Conservation (phyloP, 2,113 vertebrate species). For the Chionodraco myersi region DNA sequence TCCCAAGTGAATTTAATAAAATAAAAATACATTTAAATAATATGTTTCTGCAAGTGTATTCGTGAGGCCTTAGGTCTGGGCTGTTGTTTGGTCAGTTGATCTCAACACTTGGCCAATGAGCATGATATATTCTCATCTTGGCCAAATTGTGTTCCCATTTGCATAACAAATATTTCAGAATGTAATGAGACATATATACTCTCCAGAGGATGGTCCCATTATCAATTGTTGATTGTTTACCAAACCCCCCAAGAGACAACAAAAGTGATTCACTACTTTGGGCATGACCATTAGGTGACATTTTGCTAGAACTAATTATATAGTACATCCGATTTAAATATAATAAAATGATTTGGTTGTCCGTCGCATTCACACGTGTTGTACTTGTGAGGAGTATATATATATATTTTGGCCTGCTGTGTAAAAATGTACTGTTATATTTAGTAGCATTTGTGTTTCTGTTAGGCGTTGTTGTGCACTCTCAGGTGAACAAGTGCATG, state of each 20-base stretch:
- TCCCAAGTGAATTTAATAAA: not conserved
- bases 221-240: not conserved
- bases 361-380: no score
- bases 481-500: conserved; percentile 2
- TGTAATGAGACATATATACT: not conserved
- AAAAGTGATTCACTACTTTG: not conserved
- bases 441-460: not conserved
- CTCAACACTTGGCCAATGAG: not conserved
- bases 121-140: not conserved
- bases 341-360: not conserved
- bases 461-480: not conserved
- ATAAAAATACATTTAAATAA: not conserved
- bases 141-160: not conserved
- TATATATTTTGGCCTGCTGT: not conserved
- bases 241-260: not conserved
- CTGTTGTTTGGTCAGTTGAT: not conserved
- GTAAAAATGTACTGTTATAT: not conserved
- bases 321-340: not conserved
- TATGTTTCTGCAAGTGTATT: not conserved
- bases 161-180: not conserved
- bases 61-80: not conserved
- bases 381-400: not conserved
- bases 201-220: not conserved
- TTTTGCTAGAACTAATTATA: not conserved
- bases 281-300: not conserved